phyloP scores from a whole-genome alignment of 2,113 vertebrate genomes.

The Asarcornis scutulata region DNA sequence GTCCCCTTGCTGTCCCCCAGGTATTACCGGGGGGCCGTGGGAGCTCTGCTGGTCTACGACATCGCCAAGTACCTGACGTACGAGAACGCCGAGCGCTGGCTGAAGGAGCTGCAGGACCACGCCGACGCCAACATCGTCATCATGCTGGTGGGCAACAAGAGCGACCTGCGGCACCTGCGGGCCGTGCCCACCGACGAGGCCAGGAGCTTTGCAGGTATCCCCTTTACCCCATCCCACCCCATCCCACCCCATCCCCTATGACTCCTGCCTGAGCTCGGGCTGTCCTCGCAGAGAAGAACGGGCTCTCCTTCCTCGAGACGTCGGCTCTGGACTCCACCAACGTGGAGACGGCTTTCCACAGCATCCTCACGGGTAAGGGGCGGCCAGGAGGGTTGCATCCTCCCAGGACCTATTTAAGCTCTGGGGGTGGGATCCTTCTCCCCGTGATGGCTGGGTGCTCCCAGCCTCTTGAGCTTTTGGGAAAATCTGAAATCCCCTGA shows the following conservation, averaged over 20 bases:
- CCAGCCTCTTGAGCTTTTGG: not conserved
- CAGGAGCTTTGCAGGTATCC: conserved; percentile 81
- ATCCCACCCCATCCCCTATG: fast-evolving
- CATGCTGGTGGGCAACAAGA: conserved; percentile 91
- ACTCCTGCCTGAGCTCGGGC: fast-evolving
- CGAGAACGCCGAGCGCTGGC: conserved; percentile 87
- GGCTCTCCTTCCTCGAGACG: conserved; percentile 86
- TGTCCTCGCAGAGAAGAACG: conserved; percentile 79
- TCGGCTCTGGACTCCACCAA: conserved; percentile 89
- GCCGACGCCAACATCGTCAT: conserved; percentile 88
- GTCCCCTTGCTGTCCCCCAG: conserved; percentile 21
- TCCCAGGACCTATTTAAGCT: fast-evolving
- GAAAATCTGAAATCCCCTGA: too few species aligned
- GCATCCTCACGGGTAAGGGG: conserved; percentile 80
- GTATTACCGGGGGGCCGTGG: conserved; percentile 86
- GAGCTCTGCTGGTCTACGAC: conserved; percentile 87
- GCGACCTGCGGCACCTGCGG: conserved; percentile 79
- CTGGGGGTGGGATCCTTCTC: not conserved
- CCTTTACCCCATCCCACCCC: not conserved
- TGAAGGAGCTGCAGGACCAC: conserved; percentile 89
- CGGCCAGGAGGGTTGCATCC: fast-evolving
- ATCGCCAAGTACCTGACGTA: conserved; percentile 90
- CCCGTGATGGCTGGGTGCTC: not conserved
- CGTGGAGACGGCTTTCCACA: conserved; percentile 86
- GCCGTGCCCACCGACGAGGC: conserved; percentile 86